These are phyloP conservation scores for Cyanoliseus patagonus DNA, from an alignment of 2,113 vertebrate species.

Conservation along the genomic window DNA sequence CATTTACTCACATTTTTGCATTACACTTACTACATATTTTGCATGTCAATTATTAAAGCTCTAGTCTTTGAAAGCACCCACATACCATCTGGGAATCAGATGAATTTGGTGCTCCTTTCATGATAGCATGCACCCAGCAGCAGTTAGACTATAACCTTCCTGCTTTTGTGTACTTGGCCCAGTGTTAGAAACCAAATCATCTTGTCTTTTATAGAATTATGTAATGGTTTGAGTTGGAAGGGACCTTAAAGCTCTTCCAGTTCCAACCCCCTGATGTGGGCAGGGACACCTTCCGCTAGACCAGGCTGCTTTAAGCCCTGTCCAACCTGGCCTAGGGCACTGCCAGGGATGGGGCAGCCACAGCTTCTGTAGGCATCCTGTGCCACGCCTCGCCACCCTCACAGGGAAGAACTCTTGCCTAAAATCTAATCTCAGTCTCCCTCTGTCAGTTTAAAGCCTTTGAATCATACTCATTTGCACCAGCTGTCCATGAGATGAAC, in stretches of 20 bases:
- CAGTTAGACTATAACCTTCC: neutral
- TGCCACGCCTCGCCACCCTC: neutral
- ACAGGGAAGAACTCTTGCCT: neutral
- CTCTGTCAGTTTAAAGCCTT: neutral
- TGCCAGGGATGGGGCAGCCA: neutral
- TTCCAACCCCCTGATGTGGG: neutral
- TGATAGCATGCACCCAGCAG: neutral
- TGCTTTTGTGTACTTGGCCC: neutral
- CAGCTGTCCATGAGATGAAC: neutral
- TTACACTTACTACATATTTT: neutral
- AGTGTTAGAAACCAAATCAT: neutral
- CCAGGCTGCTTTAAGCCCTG: neutral
- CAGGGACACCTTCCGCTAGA: neutral
- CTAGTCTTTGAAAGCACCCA: neutral
- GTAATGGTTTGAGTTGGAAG: neutral
- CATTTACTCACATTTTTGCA: neutral
- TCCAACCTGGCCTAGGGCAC: neutral
- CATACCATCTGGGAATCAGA: neutral
- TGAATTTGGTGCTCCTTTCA: neutral
- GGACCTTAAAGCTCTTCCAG: neutral
- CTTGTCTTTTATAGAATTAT: neutral
- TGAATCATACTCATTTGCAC: neutral
- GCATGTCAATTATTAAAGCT: neutral
- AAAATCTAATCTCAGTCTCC: neutral
- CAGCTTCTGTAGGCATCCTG: neutral